These are phyloP conservation scores for Hypotaenidia okinawae DNA, from an alignment of 2,797 vertebrate genomes.

Conservation along the genomic window DNA sequence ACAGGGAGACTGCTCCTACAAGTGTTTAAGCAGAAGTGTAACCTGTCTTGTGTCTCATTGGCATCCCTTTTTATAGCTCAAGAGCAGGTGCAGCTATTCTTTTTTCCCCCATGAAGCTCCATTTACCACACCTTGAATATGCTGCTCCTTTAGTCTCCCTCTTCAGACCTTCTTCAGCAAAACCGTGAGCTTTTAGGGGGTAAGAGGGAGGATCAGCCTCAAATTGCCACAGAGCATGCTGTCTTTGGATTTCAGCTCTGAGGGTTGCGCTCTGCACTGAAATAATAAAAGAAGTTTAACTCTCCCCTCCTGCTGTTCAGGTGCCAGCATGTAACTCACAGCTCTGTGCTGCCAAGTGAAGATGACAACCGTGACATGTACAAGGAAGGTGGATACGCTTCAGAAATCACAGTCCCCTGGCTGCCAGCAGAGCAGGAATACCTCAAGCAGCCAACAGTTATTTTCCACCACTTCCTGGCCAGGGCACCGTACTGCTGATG, in stretches of 20 bases:
- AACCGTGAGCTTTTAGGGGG: fast-evolving
- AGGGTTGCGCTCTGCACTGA: neutral
- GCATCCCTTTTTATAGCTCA: neutral
- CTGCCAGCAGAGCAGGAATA: neutral
- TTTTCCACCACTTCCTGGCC: neutral
- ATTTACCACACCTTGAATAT: neutral
- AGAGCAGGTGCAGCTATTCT: neutral
- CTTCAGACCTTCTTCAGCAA: neutral
- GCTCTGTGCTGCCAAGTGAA: neutral
- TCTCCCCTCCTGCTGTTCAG: neutral
- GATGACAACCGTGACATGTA: neutral
- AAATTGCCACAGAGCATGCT: neutral
- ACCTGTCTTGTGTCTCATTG: neutral
- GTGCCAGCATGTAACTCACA: neutral
- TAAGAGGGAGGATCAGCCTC: neutral
- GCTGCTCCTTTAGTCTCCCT: neutral
- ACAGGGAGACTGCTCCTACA: neutral
- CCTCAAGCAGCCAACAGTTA: neutral
- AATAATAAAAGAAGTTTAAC: neutral
- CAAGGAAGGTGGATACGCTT: neutral
- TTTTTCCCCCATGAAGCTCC: neutral
- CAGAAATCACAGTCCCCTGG: neutral
- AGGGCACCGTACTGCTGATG: neutral
- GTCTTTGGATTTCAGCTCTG: neutral
- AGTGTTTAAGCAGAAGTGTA: neutral